phyloP scores from a whole-genome alignment of 2,888 invertebrate species.

The Hylaea fasciaria region DNA sequence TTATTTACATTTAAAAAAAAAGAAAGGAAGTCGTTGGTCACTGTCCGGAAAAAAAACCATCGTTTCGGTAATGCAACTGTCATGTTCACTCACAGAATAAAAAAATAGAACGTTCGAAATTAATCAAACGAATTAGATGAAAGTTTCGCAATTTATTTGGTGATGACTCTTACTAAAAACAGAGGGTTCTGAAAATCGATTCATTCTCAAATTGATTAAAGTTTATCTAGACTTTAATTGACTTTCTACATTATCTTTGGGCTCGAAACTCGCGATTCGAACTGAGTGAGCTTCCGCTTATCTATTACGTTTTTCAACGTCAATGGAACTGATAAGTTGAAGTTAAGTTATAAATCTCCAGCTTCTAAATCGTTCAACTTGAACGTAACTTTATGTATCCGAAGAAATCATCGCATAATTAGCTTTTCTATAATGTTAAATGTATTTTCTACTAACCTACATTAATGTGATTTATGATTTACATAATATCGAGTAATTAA shows the following conservation, averaged over 20 bases:
- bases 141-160: slow-evolving; percentile 26
- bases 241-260: slow-evolving; percentile 33
- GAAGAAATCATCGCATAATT: not conserved
- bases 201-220: slow-evolving; percentile 15
- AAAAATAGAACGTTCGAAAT: slow-evolving; percentile 14
- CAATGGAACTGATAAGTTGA: slow-evolving; percentile 21
- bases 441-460: too few relatives aligned
- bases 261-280: slow-evolving; percentile 15
- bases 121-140: slow-evolving; percentile 21
- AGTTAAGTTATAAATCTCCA: slow-evolving; percentile 14
- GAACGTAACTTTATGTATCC: slow-evolving; percentile 2
- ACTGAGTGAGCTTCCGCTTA: slow-evolving; percentile 30
- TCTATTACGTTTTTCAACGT: slow-evolving; percentile 40
- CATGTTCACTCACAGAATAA: slow-evolving; percentile 15
- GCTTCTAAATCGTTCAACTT: slow-evolving; percentile 1
- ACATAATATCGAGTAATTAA: too few relatives aligned
- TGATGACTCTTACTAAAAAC: slow-evolving; percentile 18
- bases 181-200: slow-evolving; percentile 25
- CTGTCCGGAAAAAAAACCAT: slow-evolving; percentile 21
- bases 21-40: slow-evolving; percentile 36
- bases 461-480: too few relatives aligned
- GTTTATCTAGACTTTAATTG: slow-evolving; percentile 36
- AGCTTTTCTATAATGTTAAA: not conserved
- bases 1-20: slow-evolving; percentile 35
- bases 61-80: slow-evolving; percentile 21